Base-by-base conservation (phyloP, 2,797 vertebrate genomes). In the Limosa lapponica region DNA sequence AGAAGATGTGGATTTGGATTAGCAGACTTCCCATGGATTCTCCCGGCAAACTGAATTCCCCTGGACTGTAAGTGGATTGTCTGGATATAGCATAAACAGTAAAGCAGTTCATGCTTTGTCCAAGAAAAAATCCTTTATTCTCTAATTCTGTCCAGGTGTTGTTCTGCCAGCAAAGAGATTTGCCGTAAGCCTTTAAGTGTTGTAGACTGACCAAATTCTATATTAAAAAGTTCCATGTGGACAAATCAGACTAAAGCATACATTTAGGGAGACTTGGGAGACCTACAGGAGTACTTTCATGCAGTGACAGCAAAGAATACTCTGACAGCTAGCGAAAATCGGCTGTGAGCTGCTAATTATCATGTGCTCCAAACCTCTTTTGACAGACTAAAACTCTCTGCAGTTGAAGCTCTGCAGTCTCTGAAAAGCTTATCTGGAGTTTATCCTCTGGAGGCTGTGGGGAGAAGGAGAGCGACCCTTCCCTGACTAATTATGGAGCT, bases 291-390 rank as follows among this genome's bases (percentile, higher is more conserved):
- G 28, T 69, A 81, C 41, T 86, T 95, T 79, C 82, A 93, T 59
- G 71, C 79, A 67, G 85, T 41, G 89, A 95, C 41, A 94, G 64
- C 74, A 91, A 94, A 69, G 89, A 92, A 92, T 78, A 80, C 64
- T 82, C 58, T 77, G 89, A 91, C 82, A 96, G 87, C 74, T 78
- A 92, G 87, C 39, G 75, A 95, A 96, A 82, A 81, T 94, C 55
- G 41, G 44, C 87, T 82, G 41, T 43, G 48, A 95, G 65, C 34
- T 91, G 57, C 78, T 94, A 93, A 95, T 95, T 88, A 95, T 77
- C 34, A n/a, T 41, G 55, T 87, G 81, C 54, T 89, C 81, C 64
- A 87, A 93, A 83, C 0, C 9, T 90, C 81, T 77, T 77, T 91
- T 89, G 75, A 71, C 57, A 83, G 48, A 66, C 28, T 87, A 85